Evolutionary conservation across 2,797 vertebrate species (phyloP), one percentile per base, ranked within the genome.

Genomic region (Gadopsis marmoratus): DNA sequence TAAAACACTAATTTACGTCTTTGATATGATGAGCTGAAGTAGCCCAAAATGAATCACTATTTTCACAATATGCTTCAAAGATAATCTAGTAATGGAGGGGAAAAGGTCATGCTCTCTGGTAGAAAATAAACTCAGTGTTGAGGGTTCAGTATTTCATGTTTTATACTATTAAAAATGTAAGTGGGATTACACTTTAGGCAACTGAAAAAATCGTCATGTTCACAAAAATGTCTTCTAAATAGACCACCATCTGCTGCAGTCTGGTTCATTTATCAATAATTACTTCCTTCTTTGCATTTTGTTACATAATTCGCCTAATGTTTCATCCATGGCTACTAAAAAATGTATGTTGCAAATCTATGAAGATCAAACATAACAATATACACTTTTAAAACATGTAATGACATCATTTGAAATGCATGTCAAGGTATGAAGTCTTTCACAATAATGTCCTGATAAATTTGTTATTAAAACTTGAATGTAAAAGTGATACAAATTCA

Each of bases 191-290:
- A 86, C 90, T 87, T 86, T 51, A 79, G 88, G 90, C 86, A 65
- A 84, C 48, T 61, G 75, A 77, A 89, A 89, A 86, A 89, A 84
- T 77, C 29, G 65, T 58, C 76, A 87, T 50, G 71, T 53, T 69
- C 54, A 81, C 61, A 80, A 71, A 85, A 79, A 71, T 5, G 68
- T 53, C 78, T 68, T 58, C 64, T 83, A 95, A 91, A 91, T 90
- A 93, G 90, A 93, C 85, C 90, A 88, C 94, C 94, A 95, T 95
- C 93, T 95, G 95, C 69, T 88, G 77, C 82, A 89, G 79, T 84
- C 71, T 79, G 67, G 65, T 83, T 88, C 53, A 63, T 82, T 79
- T 64, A 92, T 90, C 83, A 91, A 87, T 91, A 82, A 88, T 88
- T 78, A 83, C 67, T 81, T 54, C 7, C 62, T 31, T 71, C 39